Conservation (phyloP, 2,888 invertebrate species). For the Esperia sulphurella region DNA sequence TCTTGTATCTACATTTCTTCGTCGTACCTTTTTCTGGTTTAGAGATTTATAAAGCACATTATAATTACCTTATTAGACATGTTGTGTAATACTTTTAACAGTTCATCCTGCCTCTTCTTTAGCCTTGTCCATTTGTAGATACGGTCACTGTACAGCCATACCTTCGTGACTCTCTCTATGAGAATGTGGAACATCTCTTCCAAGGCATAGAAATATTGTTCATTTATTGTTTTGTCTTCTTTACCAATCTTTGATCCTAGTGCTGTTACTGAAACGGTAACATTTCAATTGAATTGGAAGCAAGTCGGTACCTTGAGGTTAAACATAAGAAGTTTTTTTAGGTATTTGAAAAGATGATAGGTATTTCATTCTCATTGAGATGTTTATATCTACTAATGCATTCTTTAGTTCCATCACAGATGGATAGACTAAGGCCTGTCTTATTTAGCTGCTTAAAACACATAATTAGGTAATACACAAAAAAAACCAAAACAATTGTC, state of each 20-base stretch:
- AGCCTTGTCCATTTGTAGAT: slow-evolving; percentile 44
- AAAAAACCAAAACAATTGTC: too few species aligned
- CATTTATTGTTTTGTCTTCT: slow-evolving; percentile 49
- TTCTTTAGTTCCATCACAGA: too few species aligned
- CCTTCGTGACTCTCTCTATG: slow-evolving; percentile 52
- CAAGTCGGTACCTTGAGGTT: not conserved
- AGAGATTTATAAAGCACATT: not conserved
- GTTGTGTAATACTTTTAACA: slow-evolving; percentile 48
- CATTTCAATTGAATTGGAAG: not conserved
- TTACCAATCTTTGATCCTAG: slow-evolving; percentile 32
- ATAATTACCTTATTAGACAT: slow-evolving; percentile 47
- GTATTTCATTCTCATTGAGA: too few species aligned
- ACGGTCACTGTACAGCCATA: slow-evolving; percentile 45
- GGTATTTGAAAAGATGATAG: too few species aligned
- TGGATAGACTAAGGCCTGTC: too few species aligned
- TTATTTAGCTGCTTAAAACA: too few species aligned
- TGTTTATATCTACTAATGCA: too few species aligned
- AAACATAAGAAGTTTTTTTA: too few species aligned
- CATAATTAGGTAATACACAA: too few species aligned
- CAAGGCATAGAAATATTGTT: slow-evolving; percentile 48
- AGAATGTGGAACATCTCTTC: slow-evolving; percentile 47
- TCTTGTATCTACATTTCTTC: too few species aligned
- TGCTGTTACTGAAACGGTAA: slow-evolving; percentile 41
- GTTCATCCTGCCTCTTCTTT: slow-evolving; percentile 47
- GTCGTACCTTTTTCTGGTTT: not conserved